Evolutionary conservation across 2,113 vertebrate genomes (phyloP), one percentile per base, ranked within the genome.

Genomic region (Copsychus sechellarum): DNA sequence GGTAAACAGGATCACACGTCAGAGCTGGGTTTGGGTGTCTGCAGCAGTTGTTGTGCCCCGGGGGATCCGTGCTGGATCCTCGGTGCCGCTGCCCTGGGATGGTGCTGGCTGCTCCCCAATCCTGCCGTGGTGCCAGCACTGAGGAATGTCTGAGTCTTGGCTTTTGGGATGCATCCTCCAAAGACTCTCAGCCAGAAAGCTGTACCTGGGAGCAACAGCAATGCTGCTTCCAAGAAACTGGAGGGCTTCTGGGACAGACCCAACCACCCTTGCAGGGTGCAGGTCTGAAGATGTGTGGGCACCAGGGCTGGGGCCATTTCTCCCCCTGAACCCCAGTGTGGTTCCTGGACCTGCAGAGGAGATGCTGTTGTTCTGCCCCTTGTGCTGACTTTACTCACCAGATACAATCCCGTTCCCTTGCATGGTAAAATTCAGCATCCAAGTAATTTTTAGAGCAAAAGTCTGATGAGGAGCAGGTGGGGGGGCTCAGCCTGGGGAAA

Each of bases 221-320:
- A 23, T 33, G 8, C 74, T 42, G 36, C 66, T 69, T 70, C 80
- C 69, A 47, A 43, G 51, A 71, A 82, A 15, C 48, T 11, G 36
- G 51, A 78, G 51, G 17, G 2, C 22, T 77, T 21, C 19, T 40
- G 66, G 50, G 45, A 16, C 9, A 11, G 65, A 26, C 33, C 36
- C 57, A 57, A 1, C 25, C 54, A 20, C 45, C 36, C 31, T 33
- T 14, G 1, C 0, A 0, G 22, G 22, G 43, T 0, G 2, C 8
- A 2, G 24, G 4, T 51, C 5, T 23, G 14, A 5, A 42, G 42
- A 6, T 0, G 5, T 18, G 50, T 16, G 24, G 16, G 47, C 8
- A 1, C 17, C 11, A 26, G 28, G 29, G 36, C 28, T 60, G 19
- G 62, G 42, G 13, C 23, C 19, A 6, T 56, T 50, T 31, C 40